Evolutionary conservation across 2,797 vertebrate genomes (phyloP).

Genomic region (Chiloscyllium punctatum): DNA sequence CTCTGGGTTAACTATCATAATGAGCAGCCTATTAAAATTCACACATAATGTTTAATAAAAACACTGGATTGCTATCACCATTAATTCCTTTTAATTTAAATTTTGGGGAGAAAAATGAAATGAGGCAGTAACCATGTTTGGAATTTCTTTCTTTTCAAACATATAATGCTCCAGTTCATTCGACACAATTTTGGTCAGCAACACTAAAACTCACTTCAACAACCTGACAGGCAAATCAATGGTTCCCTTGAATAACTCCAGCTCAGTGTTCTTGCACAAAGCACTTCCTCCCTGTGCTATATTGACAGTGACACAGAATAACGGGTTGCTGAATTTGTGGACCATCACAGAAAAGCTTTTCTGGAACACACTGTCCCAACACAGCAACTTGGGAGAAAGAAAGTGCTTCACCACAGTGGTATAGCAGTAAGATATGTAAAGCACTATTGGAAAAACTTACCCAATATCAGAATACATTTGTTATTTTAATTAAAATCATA

Average conservation of each 20-base stretch:
- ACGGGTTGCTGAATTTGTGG: neutral
- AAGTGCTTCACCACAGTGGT: neutral
- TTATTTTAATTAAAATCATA: neutral
- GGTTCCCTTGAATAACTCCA: neutral
- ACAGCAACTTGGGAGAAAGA: neutral
- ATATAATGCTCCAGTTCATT: neutral
- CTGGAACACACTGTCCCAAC: neutral
- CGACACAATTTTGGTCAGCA: neutral
- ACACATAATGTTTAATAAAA: neutral
- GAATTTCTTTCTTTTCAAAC: too few relatives aligned
- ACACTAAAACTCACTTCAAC: neutral
- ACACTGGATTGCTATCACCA: neutral
- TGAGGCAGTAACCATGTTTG: neutral
- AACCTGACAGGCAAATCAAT: neutral
- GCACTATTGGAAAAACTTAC: too few relatives aligned
- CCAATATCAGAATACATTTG: neutral
- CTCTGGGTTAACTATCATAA: neutral
- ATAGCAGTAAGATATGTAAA: neutral
- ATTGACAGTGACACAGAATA: conserved; percentile 11
- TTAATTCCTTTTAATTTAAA: neutral
- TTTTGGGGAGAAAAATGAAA: neutral
- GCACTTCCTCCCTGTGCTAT: conserved; percentile 20
- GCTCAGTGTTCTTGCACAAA: neutral
- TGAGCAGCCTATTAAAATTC: neutral
- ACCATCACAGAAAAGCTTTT: neutral